Evolutionary conservation across 2,113 vertebrate species (phyloP).

Genomic region (Xenopus laevis): DNA sequence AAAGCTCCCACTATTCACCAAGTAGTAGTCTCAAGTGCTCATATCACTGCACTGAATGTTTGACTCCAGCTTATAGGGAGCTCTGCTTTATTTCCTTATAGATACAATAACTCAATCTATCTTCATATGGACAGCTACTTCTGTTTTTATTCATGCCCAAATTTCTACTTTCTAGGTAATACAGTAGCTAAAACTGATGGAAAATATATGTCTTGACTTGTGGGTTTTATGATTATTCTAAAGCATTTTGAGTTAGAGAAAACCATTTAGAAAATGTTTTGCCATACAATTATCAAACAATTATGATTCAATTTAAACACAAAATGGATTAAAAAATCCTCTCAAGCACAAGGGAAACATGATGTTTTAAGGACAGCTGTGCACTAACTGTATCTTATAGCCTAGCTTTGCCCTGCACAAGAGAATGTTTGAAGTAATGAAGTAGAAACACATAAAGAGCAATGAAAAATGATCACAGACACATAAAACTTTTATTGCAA

Average conservation of each 20-base stretch:
- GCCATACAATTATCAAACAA: slow-evolving; percentile 14
- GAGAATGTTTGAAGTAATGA: slow-evolving; percentile 53
- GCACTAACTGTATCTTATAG: slow-evolving; percentile 25
- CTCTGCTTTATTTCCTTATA: too few relatives aligned
- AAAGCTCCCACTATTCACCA: too few relatives aligned
- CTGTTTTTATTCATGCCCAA: too few relatives aligned
- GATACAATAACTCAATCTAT: too few relatives aligned
- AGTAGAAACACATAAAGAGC: slow-evolving; percentile 52
- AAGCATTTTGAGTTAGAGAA: slow-evolving; percentile 5
- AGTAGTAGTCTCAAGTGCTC: too few relatives aligned
- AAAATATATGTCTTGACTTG: slow-evolving; percentile 19
- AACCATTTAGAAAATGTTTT: slow-evolving; percentile 4
- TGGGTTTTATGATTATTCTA: slow-evolving; percentile 1
- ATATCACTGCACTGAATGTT: too few relatives aligned
- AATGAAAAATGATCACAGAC: slow-evolving; percentile 51
- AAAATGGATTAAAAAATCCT: slow-evolving; percentile 7
- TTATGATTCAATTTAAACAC: slow-evolving; percentile 5
- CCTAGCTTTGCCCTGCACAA: slow-evolving; percentile 11
- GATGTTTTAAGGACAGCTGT: slow-evolving; percentile 30
- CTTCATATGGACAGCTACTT: too few relatives aligned
- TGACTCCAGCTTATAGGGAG: too few relatives aligned
- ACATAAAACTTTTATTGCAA: slow-evolving; percentile 51
- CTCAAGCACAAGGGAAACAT: slow-evolving; percentile 42
- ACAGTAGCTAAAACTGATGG: neutral
- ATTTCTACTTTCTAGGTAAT: neutral